A percentile compares a stretch with the other conserved stretches of the same genome.
These are phyloP conservation scores for Drosophila ficusphila DNA, from an alignment of 1,140 invertebrate genomes.

Conservation along the genomic window DNA sequence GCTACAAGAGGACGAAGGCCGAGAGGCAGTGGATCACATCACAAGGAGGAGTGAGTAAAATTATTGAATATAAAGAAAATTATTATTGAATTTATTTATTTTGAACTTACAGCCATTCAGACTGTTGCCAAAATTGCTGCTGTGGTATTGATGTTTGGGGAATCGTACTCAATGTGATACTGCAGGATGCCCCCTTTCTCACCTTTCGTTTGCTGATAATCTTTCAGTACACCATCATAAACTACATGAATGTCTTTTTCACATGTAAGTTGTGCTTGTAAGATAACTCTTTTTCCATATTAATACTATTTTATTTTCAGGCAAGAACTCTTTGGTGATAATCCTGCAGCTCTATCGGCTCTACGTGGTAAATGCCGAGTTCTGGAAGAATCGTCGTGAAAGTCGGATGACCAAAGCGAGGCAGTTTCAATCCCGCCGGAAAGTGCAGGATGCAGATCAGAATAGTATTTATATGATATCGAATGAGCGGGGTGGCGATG, in stretches of 20 bases:
- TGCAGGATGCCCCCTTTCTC: constrained; percentile 94
- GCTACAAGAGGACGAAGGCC: constrained; percentile 90
- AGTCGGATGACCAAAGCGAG: constrained; percentile 83
- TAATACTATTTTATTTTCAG: constrained; percentile 86
- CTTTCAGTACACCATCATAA: constrained; percentile 93
- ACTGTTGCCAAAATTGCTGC: constrained; percentile 86
- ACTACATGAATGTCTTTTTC: constrained; percentile 97
- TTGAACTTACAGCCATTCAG: constrained; percentile 57
- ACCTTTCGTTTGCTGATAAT: constrained; percentile 93
- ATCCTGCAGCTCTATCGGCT: constrained; percentile 93
- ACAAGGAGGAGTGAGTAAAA: constrained; percentile 66
- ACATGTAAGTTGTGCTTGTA: constrained; percentile 89
- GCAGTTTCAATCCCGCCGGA: constrained; percentile 82
- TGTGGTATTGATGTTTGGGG: constrained; percentile 94
- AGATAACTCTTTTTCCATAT: accelerated
- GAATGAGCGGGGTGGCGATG: constrained; percentile 73
- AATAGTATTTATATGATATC: constrained; percentile 87
- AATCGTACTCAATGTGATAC: constrained; percentile 90
- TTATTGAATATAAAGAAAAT: too few relatives aligned
- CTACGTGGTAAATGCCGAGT: constrained; percentile 90
- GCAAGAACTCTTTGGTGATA: constrained; percentile 94
- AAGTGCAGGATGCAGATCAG: constrained; percentile 79
- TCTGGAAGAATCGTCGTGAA: constrained; percentile 85
- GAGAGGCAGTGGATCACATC: constrained; percentile 68
- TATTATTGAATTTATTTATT: background rate